Base-by-base conservation (phyloP, 2,888 invertebrate genomes). In the Drosophila picticornis region DNA sequence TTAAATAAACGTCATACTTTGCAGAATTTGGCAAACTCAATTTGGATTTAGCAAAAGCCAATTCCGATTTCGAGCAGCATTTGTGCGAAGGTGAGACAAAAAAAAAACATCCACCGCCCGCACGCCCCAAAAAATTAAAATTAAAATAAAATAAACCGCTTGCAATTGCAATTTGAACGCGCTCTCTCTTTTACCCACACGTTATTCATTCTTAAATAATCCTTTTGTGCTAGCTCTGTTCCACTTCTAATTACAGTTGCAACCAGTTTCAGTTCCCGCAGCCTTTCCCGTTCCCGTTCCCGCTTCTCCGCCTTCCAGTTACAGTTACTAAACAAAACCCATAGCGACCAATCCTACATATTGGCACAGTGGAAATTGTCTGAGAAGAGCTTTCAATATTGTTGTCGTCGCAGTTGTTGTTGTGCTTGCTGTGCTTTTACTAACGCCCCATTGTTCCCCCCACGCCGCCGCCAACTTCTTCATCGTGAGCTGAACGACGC, bases 61-160 rank as follows among this genome's bases (percentile, higher is more conserved):
- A 92, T 72, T 80, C 89, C 11, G 92, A 92, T 60, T 91, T 92
- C 69, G 86, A 91, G 59, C 91, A 92, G 60, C 92, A 92, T 81
- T 83, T 92, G 77, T 92, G 91, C 60, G 91, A 92, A 92, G 91
- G 91, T 92, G 81, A 86, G 80, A 59, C 36, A 22, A 19, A 31
- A 46, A 22, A 22, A 7, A 19, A 36, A 27, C 7, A 55, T 25
- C 36, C 50, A 63, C 46, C 58, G 19, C 46, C 36, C 51, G 40
- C 32, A 36, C n/a, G 13, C 16, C 38, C 32, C 32, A 27, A 16
- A 38, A 80, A 55, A 72, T 46, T 46, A 9, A 66, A 50, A 62
- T 59, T 59, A 60, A 70, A 62, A 52, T 36, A 16, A 31, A 46
- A 56, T 22, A 22, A 64, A 48, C 13, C 51, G 58, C 59, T 50